phyloP scores from a whole-genome alignment of 2,113 vertebrate species.

The Zapus hudsonius region DNA sequence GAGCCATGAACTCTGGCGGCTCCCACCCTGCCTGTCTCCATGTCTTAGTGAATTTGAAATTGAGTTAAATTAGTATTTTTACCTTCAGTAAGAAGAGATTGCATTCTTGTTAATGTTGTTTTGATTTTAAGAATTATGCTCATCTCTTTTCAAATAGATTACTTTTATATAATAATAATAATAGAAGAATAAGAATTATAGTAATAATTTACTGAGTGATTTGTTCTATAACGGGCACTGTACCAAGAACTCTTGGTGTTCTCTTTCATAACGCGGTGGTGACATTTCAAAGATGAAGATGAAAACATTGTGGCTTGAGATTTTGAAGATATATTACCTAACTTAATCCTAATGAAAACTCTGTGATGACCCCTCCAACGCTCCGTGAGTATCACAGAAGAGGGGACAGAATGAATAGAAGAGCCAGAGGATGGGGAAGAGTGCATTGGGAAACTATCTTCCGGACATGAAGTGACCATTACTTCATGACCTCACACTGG shows the following conservation, averaged over 20 bases:
- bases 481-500: too few species aligned
- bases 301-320: neutral
- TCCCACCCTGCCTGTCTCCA: neutral
- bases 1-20: neutral
- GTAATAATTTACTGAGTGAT: neutral
- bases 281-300: neutral
- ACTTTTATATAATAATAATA: neutral
- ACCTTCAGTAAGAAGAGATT: neutral
- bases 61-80: neutral
- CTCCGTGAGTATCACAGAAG: too few species aligned
- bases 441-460: too few species aligned
- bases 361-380: neutral
- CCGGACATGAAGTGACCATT: too few species aligned
- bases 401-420: too few species aligned
- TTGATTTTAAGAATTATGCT: neutral
- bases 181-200: neutral
- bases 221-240: neutral
- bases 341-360: neutral
- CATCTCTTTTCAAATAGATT: constrained; percentile 21
- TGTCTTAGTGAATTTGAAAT: neutral
- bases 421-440: too few species aligned
- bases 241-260: neutral
- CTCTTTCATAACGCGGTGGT: neutral
- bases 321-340: neutral
- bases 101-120: neutral